Evolutionary conservation across 1,140 invertebrate species (phyloP).

Genomic region (Choristoneura fumiferana): DNA sequence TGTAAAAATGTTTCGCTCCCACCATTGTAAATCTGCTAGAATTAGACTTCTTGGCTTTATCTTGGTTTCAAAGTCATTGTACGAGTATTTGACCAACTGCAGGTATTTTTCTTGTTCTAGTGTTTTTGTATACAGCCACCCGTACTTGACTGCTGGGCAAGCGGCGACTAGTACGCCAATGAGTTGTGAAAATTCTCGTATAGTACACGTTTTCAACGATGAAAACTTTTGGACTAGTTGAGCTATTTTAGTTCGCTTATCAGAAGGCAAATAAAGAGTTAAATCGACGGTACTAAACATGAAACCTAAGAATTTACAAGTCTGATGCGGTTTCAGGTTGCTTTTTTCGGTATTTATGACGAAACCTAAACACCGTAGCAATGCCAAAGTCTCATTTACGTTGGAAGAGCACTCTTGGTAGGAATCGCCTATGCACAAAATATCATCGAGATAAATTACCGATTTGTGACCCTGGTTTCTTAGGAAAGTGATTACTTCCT

Average conservation of each 20-base stretch:
- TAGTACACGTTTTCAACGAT: neutral
- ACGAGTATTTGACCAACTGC: neutral
- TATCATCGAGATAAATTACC: constrained; percentile 17
- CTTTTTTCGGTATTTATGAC: constrained; percentile 19
- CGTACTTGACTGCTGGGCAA: too few relatives aligned
- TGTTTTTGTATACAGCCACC: constrained; percentile 21
- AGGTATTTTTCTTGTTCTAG: constrained; percentile 23
- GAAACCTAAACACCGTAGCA: constrained; percentile 18
- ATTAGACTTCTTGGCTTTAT: too few relatives aligned
- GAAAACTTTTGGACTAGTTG: neutral
- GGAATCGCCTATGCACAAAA: constrained; percentile 8
- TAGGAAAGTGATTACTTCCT: neutral
- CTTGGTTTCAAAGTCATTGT: too few relatives aligned
- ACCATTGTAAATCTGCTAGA: too few relatives aligned
- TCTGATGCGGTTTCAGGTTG: neutral
- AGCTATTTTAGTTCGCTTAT: constrained; percentile 1
- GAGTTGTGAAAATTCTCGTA: constrained; percentile 14
- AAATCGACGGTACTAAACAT: constrained; percentile 1
- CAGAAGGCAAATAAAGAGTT: constrained; percentile 8
- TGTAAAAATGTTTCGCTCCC: too few relatives aligned
- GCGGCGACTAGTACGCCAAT: constrained; percentile 10
- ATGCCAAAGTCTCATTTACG: neutral
- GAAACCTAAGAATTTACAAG: constrained; percentile 15
- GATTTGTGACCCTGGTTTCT: neutral
- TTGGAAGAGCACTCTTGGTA: constrained; percentile 6